phyloP scores from a whole-genome alignment of 2,888 invertebrate genomes.

The Amphiduros pacificus region DNA sequence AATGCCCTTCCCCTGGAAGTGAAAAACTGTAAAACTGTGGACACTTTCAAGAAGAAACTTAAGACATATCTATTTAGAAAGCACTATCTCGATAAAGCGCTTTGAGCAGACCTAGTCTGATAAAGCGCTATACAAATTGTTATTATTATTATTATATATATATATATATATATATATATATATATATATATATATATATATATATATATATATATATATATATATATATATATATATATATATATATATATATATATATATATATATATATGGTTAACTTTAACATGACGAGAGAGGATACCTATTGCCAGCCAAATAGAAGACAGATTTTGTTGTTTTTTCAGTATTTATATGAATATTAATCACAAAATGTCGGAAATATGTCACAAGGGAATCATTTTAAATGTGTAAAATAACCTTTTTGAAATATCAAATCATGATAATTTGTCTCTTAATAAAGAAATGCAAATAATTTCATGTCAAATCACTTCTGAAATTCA shows the following conservation, averaged over 20 bases:
- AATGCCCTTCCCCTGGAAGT: too few relatives aligned
- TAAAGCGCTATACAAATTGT: neutral
- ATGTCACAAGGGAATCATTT: too few relatives aligned
- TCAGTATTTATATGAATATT: neutral
- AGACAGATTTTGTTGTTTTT: neutral
- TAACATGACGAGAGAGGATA: neutral
- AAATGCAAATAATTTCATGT: too few relatives aligned
- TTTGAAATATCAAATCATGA: too few relatives aligned
- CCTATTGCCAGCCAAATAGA: neutral
- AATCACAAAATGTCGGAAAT: neutral
- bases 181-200: neutral
- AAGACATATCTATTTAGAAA: too few relatives aligned
- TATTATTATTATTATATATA: neutral
- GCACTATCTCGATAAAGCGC: too few relatives aligned
- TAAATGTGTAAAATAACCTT: too few relatives aligned
- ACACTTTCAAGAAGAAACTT: too few relatives aligned
- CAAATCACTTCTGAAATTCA: too few relatives aligned
- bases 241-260: neutral
- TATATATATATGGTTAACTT: neutral
- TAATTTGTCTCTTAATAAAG: too few relatives aligned
- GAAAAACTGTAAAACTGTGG: too few relatives aligned
- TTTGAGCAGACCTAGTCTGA: too few relatives aligned
- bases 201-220: neutral
- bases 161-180: neutral
- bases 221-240: neutral